Evolutionary conservation across 2,888 invertebrate genomes (phyloP), one percentile per base, ranked within the genome.

Genomic region (Conops quadrifasciatus): DNA sequence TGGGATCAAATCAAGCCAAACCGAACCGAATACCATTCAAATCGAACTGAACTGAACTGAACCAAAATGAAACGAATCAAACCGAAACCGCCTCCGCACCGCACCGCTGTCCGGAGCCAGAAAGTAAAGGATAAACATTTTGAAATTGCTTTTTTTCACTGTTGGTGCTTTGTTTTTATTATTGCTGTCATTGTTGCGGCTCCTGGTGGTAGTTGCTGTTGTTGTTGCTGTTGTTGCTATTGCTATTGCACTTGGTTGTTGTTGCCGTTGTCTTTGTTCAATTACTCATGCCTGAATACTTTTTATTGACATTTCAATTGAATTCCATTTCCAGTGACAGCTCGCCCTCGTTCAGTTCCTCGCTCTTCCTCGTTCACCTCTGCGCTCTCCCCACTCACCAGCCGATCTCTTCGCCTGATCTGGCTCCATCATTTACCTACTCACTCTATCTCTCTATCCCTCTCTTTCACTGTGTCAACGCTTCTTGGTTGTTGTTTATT

Each of bases 281-380:
- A 62, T 68, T 58, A 68, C 60, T 49, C 68, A 68, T 62, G 62
- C 68, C 51, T 62, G 60, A 62, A 60, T 67, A 58, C 45, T 21
- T 62, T 68, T 62, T 68, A 62, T 68, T 68, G 68, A 68, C 68
- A 68, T 68, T 68, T 62, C 68, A 68, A 68, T 68, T 68, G 68
- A 68, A 49, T 62, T 67, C 66, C 56, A 56, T 66, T 66, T 53
- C 36, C 66, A n/a, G 53, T 66, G 56, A 66, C 66, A 66, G 66
- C 30, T 9, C 13, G n/a, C 19, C 36, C 36, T 36, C 36, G 36
- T 36, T 7, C 36, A 36, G 9, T 9, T 36, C 36, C 9, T 36
- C 9, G 36, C 9, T 36, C 9, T 36, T 36, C 36, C 36, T 36
- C 36, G 4, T 36, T n/a, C n/a, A n/a, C 36, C 36, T 36, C 9